These are phyloP conservation scores for Mus caroli DNA, from an alignment of 2,797 vertebrate species.

Conservation along the genomic window DNA sequence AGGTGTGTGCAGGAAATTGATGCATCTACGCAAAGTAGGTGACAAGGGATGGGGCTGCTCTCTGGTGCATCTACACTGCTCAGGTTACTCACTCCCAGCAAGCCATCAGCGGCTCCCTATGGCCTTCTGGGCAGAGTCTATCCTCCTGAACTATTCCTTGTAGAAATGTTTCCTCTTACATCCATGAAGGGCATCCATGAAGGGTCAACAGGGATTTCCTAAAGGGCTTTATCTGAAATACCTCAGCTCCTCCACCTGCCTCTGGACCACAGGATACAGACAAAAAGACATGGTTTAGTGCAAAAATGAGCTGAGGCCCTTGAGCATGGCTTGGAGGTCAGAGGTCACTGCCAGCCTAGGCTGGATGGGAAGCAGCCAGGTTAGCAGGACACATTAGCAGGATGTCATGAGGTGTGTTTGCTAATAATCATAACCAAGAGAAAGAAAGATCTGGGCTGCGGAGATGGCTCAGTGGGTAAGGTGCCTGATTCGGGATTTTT, in stretches of 20 bases:
- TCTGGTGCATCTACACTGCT: neutral
- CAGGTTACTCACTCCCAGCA: neutral
- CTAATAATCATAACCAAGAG: neutral
- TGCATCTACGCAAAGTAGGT: neutral
- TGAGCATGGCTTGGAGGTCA: neutral
- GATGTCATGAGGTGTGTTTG: neutral
- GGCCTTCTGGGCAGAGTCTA: neutral
- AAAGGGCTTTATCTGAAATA: neutral
- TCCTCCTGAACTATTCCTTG: accelerated
- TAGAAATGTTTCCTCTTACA: neutral
- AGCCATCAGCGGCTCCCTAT: neutral
- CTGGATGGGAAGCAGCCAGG: no score
- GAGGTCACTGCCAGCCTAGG: neutral
- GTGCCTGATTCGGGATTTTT: neutral
- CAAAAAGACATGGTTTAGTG: accelerated
- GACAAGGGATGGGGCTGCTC: neutral
- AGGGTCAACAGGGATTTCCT: neutral
- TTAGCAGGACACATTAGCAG: accelerated
- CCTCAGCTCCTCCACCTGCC: neutral
- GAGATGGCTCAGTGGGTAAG: neutral
- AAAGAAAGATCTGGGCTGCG: neutral
- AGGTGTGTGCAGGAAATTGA: neutral
- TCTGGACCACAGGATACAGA: accelerated
- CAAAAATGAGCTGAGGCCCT: neutral
- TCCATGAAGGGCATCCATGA: neutral